Conservation (phyloP, 2,797 vertebrate species). For the Vultur gryphus region DNA sequence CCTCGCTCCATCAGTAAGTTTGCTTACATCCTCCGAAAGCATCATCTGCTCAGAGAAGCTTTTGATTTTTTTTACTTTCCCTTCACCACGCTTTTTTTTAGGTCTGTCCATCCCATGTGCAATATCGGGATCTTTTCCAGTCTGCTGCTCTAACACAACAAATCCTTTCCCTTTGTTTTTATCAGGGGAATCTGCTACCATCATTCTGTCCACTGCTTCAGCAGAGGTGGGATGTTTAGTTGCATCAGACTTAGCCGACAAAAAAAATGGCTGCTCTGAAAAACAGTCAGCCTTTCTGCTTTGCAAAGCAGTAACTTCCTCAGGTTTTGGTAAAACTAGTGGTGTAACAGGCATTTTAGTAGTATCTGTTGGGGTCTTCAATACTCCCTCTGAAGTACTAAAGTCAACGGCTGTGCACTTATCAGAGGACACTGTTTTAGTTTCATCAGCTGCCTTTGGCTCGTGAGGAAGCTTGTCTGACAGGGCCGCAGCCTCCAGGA, state of each 20-base stretch:
- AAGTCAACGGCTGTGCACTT: background rate
- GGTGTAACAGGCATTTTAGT: background rate
- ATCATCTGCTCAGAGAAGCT: background rate
- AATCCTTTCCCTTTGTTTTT: background rate
- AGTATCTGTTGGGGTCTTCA: accelerated
- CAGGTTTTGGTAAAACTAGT: accelerated
- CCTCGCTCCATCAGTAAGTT: background rate
- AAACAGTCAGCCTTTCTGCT: accelerated
- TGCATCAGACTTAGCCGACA: background rate
- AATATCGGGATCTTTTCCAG: background rate
- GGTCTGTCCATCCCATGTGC: background rate
- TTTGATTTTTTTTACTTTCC: background rate
- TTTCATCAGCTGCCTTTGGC: background rate
- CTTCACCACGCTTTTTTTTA: background rate
- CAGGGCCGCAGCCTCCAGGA: background rate
- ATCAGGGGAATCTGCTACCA: background rate
- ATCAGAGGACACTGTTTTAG: accelerated
- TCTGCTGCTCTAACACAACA: background rate
- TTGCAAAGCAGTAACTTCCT: background rate
- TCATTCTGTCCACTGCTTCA: background rate
- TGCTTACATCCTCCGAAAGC: background rate
- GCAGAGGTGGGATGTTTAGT: background rate
- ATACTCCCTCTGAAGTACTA: background rate
- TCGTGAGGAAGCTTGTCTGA: accelerated
- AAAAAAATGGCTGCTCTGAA: background rate